Evolutionary conservation across 2,797 vertebrate species (phyloP).

Genomic region (Orientallactaga sibirica): DNA sequence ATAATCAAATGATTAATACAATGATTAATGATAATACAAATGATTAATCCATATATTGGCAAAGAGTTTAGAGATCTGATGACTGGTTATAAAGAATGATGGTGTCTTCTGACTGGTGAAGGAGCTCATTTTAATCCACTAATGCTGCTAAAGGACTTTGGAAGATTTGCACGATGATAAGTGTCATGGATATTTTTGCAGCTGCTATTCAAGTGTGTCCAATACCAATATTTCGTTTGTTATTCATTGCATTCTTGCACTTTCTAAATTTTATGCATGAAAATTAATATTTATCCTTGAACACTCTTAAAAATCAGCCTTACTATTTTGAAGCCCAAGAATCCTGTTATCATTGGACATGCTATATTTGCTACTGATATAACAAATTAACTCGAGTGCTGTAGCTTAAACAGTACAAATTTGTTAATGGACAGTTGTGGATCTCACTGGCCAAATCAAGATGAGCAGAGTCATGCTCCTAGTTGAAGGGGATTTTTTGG

Average conservation of each 20-base stretch:
- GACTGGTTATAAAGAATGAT: slow-evolving; percentile 49
- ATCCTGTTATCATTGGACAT: background rate
- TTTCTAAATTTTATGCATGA: slow-evolving; percentile 58
- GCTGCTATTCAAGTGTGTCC: slow-evolving; percentile 55
- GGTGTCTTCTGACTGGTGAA: background rate
- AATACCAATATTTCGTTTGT: slow-evolving; percentile 79
- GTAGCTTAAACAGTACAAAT: background rate
- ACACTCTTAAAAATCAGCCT: background rate
- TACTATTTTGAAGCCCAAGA: background rate
- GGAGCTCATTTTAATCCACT: slow-evolving; percentile 18
- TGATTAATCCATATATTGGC: slow-evolving; percentile 88
- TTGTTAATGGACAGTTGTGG: background rate
- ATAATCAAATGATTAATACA: slow-evolving; percentile 78
- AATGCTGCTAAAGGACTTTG: slow-evolving; percentile 60
- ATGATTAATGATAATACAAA: slow-evolving; percentile 60
- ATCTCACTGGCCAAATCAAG: background rate
- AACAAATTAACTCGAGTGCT: background rate
- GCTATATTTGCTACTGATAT: background rate
- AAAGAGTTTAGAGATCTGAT: slow-evolving; percentile 88
- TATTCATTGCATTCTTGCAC: slow-evolving; percentile 67
- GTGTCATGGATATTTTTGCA: slow-evolving; percentile 70
- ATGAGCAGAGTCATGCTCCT: background rate
- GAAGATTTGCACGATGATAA: slow-evolving; percentile 45
- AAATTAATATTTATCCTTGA: slow-evolving; percentile 62
- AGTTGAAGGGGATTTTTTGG: background rate